phyloP scores from a whole-genome alignment of 2,797 vertebrate genomes.

The Orestias chungarensis region DNA sequence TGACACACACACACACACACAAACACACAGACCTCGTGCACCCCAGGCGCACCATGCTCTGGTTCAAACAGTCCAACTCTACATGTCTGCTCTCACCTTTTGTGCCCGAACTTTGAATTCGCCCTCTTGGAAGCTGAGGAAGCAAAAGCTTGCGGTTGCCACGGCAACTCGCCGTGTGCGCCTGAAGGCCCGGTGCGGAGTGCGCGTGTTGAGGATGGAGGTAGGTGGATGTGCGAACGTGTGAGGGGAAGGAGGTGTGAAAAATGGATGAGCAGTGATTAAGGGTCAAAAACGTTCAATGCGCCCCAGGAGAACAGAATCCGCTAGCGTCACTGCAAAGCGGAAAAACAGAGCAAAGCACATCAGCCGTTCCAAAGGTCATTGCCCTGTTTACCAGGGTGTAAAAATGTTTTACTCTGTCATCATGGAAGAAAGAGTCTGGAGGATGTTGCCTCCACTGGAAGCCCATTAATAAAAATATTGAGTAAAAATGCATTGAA shows the following conservation, averaged over 20 bases:
- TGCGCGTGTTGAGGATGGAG: conserved; percentile 52
- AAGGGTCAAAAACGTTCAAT: conserved; percentile 42
- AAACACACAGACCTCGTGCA: conserved; percentile 4
- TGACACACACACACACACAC: conserved; percentile 31
- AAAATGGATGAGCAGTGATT: conserved; percentile 44
- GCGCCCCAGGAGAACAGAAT: conserved; percentile 23
- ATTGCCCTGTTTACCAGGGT: conserved; percentile 49
- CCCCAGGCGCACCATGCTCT: conserved; percentile 15
- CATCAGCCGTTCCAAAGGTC: conserved; percentile 60
- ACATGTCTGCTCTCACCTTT: conserved; percentile 29
- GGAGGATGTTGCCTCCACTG: not conserved
- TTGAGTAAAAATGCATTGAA: not conserved
- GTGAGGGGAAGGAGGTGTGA: conserved; percentile 47
- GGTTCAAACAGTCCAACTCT: conserved; percentile 37
- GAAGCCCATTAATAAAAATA: not conserved
- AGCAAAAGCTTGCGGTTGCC: conserved; percentile 46
- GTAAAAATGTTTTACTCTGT: conserved; percentile 38
- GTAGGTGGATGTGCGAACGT: conserved; percentile 64
- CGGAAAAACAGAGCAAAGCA: conserved; percentile 41
- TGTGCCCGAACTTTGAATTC: not conserved
- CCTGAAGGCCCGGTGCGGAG: conserved; percentile 1
- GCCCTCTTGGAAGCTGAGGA: conserved; percentile 45
- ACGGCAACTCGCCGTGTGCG: conserved; percentile 43
- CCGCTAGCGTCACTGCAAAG: conserved; percentile 35
- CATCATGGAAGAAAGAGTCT: conserved; percentile 21